Evolutionary conservation across 53 echinoderm and acorn worm genomes (phyloP).

Genomic region (Zoroaster sp.): DNA sequence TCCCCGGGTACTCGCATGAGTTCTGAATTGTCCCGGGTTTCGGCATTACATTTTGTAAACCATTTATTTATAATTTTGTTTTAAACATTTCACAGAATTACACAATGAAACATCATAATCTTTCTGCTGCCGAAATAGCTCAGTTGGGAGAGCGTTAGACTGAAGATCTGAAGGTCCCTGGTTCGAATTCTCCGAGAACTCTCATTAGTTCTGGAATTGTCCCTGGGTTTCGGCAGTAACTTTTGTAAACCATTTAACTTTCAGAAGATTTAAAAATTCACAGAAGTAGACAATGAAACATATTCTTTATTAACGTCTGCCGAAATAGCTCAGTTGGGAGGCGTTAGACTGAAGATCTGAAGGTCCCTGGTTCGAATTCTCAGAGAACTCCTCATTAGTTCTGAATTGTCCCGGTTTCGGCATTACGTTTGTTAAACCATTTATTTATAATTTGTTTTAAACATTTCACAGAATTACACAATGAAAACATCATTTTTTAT

Average conservation of each 20-base stretch:
- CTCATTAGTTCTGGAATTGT: neutral
- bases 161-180: neutral
- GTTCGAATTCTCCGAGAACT: neutral
- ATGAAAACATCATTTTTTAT: neutral
- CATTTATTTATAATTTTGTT: too few relatives aligned
- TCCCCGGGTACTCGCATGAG: too few relatives aligned
- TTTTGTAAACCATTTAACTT: too few relatives aligned
- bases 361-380: neutral
- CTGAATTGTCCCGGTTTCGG: neutral
- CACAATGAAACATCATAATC: too few relatives aligned
- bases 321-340: neutral
- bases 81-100: too few relatives aligned
- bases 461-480: neutral
- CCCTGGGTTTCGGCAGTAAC: neutral
- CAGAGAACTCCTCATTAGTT: neutral
- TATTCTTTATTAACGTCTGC: neutral
- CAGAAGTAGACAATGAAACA: too few relatives aligned
- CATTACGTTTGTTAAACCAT: neutral
- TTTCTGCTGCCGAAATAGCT: neutral
- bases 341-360: neutral
- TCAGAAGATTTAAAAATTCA: too few relatives aligned
- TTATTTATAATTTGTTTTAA: too few relatives aligned
- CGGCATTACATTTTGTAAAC: too few relatives aligned
- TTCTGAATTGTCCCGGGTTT: neutral
- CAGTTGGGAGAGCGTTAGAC: neutral